Conservation (phyloP, 2,113 vertebrate species). For the Gymnobelideus leadbeateri region DNA sequence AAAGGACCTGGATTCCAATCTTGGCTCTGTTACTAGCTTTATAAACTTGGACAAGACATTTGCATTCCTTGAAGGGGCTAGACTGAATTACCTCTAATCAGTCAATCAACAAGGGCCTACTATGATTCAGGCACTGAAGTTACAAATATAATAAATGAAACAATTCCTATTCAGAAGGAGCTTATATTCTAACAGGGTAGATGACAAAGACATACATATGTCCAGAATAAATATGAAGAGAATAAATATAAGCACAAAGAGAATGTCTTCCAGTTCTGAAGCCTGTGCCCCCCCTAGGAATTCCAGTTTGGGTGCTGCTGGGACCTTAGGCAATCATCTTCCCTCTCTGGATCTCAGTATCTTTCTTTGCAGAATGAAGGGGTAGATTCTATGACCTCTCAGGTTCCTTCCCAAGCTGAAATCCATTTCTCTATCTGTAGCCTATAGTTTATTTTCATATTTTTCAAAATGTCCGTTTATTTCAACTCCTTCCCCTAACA, state of each 20-base stretch:
- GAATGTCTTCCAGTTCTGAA: neutral
- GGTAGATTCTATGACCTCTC: neutral
- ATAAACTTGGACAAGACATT: neutral
- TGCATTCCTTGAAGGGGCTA: neutral
- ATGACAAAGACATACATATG: neutral
- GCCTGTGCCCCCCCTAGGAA: neutral
- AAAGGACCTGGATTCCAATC: neutral
- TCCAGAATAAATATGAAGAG: neutral
- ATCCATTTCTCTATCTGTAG: neutral
- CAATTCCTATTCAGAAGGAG: neutral
- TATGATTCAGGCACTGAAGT: neutral
- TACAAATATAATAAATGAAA: neutral
- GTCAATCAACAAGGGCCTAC: neutral
- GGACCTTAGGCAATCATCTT: neutral
- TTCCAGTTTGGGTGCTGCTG: neutral
- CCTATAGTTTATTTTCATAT: neutral
- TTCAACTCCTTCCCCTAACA: neutral
- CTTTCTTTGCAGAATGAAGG: neutral
- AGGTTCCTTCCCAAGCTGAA: neutral
- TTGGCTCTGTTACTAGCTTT: neutral
- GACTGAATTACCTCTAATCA: neutral
- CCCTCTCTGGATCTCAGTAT: neutral
- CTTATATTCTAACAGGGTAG: neutral
- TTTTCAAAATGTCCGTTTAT: neutral
- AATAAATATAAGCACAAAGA: neutral